Evolutionary conservation across 2,113 vertebrate genomes (phyloP).

Genomic region (Formicarius rufipectus): DNA sequence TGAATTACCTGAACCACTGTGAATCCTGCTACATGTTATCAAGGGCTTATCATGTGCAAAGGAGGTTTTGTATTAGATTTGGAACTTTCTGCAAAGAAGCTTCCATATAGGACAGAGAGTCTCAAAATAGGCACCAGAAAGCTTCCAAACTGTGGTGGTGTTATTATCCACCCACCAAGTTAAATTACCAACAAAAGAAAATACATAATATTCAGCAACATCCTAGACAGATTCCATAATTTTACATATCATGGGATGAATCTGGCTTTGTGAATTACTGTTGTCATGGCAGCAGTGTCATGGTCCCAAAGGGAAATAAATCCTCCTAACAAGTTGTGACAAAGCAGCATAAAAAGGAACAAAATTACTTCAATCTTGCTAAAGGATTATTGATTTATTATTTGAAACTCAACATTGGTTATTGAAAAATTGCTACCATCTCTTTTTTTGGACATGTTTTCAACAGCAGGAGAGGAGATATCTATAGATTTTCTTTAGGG

Average conservation of each 20-base stretch:
- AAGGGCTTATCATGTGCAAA: background rate
- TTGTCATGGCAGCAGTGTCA: slow-evolving; percentile 52
- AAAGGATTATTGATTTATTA: slow-evolving; percentile 51
- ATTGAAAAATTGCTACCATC: background rate
- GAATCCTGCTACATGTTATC: background rate
- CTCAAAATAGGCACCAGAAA: slow-evolving; percentile 8
- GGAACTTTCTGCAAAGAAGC: background rate
- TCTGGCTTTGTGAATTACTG: slow-evolving; percentile 26
- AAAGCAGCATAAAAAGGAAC: slow-evolving; percentile 46
- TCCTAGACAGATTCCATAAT: background rate
- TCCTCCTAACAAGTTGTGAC: slow-evolving; percentile 46
- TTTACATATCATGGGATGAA: slow-evolving; percentile 19
- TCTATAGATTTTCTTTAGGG: background rate
- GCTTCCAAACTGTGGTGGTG: background rate
- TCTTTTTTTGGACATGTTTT: background rate
- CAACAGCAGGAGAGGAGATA: background rate
- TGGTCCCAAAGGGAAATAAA: slow-evolving; percentile 43
- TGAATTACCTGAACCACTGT: background rate
- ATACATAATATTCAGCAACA: background rate
- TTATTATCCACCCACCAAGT: background rate
- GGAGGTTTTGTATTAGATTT: background rate
- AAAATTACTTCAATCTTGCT: slow-evolving; percentile 41
- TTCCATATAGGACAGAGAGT: background rate
- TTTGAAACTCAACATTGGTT: slow-evolving; percentile 45
- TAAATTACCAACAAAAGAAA: slow-evolving; percentile 26